These are phyloP conservation scores for Fabriciana adippe DNA, from an alignment of 2,888 invertebrate genomes.

Conservation along the genomic window DNA sequence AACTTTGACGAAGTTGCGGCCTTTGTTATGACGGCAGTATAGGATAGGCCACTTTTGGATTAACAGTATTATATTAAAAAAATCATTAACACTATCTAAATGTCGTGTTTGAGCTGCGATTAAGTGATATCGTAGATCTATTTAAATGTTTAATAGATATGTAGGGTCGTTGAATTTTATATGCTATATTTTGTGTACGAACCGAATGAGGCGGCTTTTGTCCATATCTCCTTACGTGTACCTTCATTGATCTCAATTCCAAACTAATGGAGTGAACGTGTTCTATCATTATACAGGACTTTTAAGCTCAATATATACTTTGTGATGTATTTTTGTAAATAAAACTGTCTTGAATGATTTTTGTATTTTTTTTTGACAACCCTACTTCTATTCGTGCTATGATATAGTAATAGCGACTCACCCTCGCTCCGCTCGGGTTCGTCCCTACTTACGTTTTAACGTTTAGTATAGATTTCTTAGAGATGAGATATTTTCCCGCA, in stretches of 20 bases:
- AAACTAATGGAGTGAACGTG: constrained; percentile 68
- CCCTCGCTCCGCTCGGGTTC: too few relatives aligned
- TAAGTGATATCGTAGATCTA: too few relatives aligned
- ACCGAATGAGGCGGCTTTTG: constrained; percentile 31
- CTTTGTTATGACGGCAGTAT: too few relatives aligned
- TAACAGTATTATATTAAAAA: background rate
- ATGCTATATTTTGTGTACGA: too few relatives aligned
- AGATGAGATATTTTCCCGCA: too few relatives aligned
- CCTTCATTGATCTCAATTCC: constrained; percentile 67
- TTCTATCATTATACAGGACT: constrained; percentile 75
- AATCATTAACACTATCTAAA: constrained; percentile 13
- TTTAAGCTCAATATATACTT: constrained; percentile 79
- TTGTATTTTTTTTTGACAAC: constrained; percentile 13
- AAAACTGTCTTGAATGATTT: constrained; percentile 43
- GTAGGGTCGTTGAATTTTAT: too few relatives aligned
- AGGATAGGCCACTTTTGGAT: too few relatives aligned
- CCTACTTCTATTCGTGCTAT: background rate
- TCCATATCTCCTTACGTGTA: constrained; percentile 27
- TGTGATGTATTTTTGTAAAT: constrained; percentile 81
- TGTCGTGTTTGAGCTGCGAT: background rate
- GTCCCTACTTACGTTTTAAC: too few relatives aligned
- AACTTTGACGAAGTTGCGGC: too few relatives aligned
- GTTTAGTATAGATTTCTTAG: too few relatives aligned
- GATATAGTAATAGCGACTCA: too few relatives aligned
- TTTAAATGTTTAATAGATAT: too few relatives aligned